These are phyloP conservation scores for Tolypeutes matacus DNA, from an alignment of 2,797 vertebrate species.

Conservation along the genomic window DNA sequence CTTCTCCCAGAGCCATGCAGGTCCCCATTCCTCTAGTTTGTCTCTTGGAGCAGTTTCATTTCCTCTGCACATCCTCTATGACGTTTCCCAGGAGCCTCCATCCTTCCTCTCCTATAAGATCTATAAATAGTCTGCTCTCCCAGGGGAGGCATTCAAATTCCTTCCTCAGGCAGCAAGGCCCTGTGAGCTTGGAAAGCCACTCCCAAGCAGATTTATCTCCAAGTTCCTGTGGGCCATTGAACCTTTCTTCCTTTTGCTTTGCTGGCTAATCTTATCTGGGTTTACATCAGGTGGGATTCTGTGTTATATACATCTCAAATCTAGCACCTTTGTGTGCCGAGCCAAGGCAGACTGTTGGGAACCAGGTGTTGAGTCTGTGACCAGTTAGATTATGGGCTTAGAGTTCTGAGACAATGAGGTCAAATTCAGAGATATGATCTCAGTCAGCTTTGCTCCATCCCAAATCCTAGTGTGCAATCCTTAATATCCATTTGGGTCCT, in stretches of 20 bases:
- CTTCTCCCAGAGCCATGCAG: background rate
- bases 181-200: conserved; percentile 45
- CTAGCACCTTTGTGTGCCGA: conserved; percentile 12
- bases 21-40: conserved; percentile 60
- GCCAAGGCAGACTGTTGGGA: background rate
- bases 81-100: conserved; percentile 73
- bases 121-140: conserved; percentile 76
- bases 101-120: conserved; percentile 77
- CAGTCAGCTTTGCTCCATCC: background rate
- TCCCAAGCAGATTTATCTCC: conserved; percentile 52
- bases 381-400: background rate
- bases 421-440: conserved; percentile 21
- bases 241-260: conserved; percentile 52
- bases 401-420: conserved; percentile 35
- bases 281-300: background rate
- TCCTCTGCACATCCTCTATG: conserved; percentile 80
- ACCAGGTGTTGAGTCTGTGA: background rate
- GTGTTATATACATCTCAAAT: background rate
- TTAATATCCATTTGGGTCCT: background rate
- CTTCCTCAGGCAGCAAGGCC: conserved; percentile 60
- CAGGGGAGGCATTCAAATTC: conserved; percentile 42
- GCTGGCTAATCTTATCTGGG: background rate
- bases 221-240: background rate
- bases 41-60: conserved; percentile 65
- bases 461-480: background rate